Base-by-base conservation (phyloP, 2,797 vertebrate genomes). In the Echeneis naucrates region DNA sequence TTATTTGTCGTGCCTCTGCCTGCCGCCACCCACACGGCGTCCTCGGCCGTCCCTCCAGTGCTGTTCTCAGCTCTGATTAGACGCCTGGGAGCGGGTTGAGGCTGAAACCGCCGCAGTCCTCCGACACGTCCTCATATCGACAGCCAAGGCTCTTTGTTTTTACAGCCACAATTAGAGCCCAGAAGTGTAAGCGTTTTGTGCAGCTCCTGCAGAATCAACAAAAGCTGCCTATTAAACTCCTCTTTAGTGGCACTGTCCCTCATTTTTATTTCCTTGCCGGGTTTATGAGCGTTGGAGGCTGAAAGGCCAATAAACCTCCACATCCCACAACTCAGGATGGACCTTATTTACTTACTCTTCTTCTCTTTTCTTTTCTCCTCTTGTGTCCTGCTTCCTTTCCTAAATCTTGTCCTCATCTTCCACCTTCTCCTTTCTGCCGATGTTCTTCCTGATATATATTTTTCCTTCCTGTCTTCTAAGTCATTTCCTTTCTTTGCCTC, bases 131-230 rank as follows among this genome's bases (percentile, higher is more conserved):
- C 58, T 68, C 74, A 19, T 17, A 33, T 59, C n/a, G 10, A n/a
- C 10, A 23, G 55, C 37, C 42, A 21, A 30, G n/a, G 19, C 52
- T 54, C 53, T 66, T 81, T 45, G 30, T 42, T 78, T 86, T 88
- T 82, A 87, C 71, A 2, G 81, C 75, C 45, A 56, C 72, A 76
- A 71, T 84, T 82, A 81, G 70, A 81, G 51, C 26, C 33, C 40
- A 51, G 53, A 52, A 80, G 79, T 68, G 71, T 68, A 77, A 78
- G 80, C 68, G 16, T 62, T 86, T 80, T 82, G 78, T 88, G 80
- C 82, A 70, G 80, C 78, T 85, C 61, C 73, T 90, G 89, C 87
- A 82, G 90, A 89, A 88, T 89, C 85, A 77, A 85, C 91, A 85
- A 80, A 89, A 87, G 84, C 76, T 65, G 78, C 89, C 78, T 66